phyloP scores from a whole-genome alignment of 2,113 vertebrate genomes.

The Megaptera novaeangliae region DNA sequence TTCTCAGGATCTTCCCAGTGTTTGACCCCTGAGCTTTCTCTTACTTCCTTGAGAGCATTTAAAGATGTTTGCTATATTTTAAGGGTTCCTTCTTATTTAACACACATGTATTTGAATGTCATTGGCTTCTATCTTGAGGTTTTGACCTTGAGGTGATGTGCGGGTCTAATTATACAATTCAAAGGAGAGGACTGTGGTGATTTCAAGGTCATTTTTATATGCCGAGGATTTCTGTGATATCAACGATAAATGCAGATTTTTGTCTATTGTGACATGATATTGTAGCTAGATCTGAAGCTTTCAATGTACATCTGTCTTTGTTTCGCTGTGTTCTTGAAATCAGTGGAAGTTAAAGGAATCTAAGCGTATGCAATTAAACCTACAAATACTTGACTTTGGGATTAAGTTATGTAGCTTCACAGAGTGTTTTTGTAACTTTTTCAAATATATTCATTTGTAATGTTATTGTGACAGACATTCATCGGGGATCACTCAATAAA shows the following conservation, averaged over 20 bases:
- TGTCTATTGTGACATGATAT: neutral
- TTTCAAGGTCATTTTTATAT: neutral
- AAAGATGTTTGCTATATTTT: neutral
- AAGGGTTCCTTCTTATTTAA: neutral
- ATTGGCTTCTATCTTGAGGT: neutral
- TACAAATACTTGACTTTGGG: neutral
- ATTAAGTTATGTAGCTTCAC: conserved; percentile 11
- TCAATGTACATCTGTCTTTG: neutral
- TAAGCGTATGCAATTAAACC: neutral
- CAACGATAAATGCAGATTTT: neutral
- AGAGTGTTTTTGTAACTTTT: conserved; percentile 17
- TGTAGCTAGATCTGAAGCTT: neutral
- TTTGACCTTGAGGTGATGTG: neutral
- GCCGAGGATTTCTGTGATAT: neutral
- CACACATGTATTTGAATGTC: neutral
- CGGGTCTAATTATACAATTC: neutral
- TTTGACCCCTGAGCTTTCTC: neutral
- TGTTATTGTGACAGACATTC: conserved; percentile 9
- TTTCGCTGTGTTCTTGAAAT: neutral
- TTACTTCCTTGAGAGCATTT: conserved; percentile 1
- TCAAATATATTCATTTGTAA: neutral
- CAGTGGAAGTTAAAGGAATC: neutral
- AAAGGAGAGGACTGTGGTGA: neutral
- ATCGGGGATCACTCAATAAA: neutral
- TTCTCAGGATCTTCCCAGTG: neutral